phyloP scores from a whole-genome alignment of 2,797 vertebrate species.

The Tokudaia tokunoshimensis region DNA sequence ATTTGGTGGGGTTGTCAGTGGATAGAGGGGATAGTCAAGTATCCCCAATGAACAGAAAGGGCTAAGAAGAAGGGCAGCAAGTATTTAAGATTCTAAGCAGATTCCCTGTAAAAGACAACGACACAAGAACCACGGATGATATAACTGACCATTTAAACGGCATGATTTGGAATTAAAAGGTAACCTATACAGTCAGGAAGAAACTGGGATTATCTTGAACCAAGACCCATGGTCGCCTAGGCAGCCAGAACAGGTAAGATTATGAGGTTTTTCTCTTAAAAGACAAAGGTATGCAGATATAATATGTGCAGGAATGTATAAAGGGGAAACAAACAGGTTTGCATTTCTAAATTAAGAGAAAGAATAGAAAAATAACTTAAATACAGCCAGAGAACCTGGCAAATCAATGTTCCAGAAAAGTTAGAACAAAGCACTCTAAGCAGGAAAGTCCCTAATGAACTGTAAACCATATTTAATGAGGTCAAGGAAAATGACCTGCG shows the following conservation, averaged over 20 bases:
- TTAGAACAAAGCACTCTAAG: neutral
- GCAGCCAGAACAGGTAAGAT: neutral
- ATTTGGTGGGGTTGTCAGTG: constrained; percentile 12
- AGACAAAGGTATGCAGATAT: neutral
- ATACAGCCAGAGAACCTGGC: neutral
- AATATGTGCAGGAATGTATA: neutral
- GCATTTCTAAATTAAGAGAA: constrained; percentile 35
- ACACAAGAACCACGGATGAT: neutral
- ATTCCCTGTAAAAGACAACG: neutral
- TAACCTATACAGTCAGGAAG: neutral
- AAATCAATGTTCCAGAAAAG: constrained; percentile 1
- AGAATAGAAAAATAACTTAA: neutral
- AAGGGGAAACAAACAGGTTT: neutral
- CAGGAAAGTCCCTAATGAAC: neutral
- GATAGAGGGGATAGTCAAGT: neutral
- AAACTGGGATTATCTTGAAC: constrained; percentile 19
- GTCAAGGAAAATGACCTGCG: neutral
- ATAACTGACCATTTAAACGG: neutral
- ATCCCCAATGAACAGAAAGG: neutral
- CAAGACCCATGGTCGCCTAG: neutral
- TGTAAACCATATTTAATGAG: neutral
- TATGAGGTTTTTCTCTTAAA: neutral
- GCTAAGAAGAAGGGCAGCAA: neutral
- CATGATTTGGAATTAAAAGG: constrained; percentile 17
- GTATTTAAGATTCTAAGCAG: neutral